Base-by-base conservation (phyloP, 2,797 vertebrate species). In the Acanthiza pusilla region DNA sequence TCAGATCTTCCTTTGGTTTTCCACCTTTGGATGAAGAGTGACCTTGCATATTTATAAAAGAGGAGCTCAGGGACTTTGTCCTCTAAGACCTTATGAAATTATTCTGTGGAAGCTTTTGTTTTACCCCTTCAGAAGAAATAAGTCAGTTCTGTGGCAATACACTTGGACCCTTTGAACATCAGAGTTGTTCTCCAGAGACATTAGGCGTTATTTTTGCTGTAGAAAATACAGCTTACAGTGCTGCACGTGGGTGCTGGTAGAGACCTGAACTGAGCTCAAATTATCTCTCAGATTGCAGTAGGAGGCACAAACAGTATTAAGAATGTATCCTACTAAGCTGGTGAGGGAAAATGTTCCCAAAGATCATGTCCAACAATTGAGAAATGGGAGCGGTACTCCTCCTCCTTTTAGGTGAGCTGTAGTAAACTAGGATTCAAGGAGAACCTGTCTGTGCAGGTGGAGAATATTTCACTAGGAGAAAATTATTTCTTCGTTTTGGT, bases 361-460 rank as follows among this genome's bases (percentile, higher is more conserved):
- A 75, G 21, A 83, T 32, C 12, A 7, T 9, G 11, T 47, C 50
- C 2, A 13, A 21, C 19, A 38, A 55, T 3, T 85, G 63, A 95
- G 82, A 91, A 95, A 94, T 77, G 87, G 79, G 68, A 80, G 82
- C 0, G 9, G 34, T 57, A 85, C 65, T 85, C 29, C 51, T 85
- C 38, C 42, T 85, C 36, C 60, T 92, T 62, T 68, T n/a, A 47
- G 61, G 40, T 7, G 11, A 82, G 30, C 51, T 51, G 34, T 42
- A 74, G 47, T 80, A 83, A 96, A 89, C 63, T 17, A 3, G 3
- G 34, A 72, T 81, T 88, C 42, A 81, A 83, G 51, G 70, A 47
- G 32, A 89, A 91, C 89, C 34, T 89, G 91, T 83, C 75, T 80
- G 88, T 92, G 61, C 82, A 91, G 55, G 81, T 79, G 19, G 58